phyloP scores from a whole-genome alignment of 2,113 vertebrate genomes.

The Albula goreensis region DNA sequence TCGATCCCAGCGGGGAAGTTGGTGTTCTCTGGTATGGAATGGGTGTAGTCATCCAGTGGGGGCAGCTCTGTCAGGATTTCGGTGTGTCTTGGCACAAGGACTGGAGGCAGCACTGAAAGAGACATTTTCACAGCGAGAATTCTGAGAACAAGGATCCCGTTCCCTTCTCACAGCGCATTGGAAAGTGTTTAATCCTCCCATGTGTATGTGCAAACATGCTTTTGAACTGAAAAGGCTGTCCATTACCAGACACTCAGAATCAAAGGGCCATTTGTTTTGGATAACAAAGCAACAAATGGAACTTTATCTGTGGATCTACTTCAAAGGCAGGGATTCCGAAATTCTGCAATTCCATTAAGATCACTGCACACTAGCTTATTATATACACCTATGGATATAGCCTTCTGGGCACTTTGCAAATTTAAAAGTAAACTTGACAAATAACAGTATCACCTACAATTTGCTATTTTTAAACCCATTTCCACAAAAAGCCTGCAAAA shows the following conservation, averaged over 20 bases:
- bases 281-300: neutral
- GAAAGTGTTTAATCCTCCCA: neutral
- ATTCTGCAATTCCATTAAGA: neutral
- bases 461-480: too few species aligned
- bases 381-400: neutral
- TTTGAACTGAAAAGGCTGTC: neutral
- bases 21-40: conserved; percentile 99
- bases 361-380: neutral
- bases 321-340: neutral
- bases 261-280: neutral
- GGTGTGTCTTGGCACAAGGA: conserved; percentile 92
- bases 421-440: neutral
- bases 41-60: conserved; percentile 93
- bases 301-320: neutral
- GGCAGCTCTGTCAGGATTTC: conserved; percentile 96
- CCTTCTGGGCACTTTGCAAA: neutral
- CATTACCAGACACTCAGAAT: neutral
- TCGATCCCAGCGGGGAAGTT: conserved; percentile 98
- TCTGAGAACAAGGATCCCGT: neutral
- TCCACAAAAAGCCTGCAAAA: neutral
- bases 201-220: neutral
- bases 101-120: conserved; percentile 87
- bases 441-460: neutral
- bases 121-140: conserved; percentile 11
- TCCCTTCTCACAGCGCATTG: neutral